Conservation (phyloP, 2,888 invertebrate genomes). For the Tubulanus polymorphus region DNA sequence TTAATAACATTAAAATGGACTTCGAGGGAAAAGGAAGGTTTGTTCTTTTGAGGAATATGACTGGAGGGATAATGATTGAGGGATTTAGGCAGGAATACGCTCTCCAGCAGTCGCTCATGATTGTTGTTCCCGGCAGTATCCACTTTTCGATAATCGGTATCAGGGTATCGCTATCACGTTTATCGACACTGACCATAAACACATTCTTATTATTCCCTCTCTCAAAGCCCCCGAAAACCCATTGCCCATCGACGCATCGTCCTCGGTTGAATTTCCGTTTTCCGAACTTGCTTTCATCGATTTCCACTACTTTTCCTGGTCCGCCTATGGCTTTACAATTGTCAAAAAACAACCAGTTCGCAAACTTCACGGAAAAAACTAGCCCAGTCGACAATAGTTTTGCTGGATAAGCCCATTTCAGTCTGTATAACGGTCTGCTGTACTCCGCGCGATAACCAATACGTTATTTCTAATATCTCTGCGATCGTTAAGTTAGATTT, state of each 20-base stretch:
- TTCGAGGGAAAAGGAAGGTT: no score
- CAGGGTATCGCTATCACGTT: not conserved
- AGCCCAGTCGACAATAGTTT: not conserved
- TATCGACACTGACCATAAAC: not conserved
- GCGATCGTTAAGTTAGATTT: not conserved
- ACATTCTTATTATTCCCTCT: slow-evolving; percentile 3
- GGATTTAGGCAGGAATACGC: no score
- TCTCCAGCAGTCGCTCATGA: slow-evolving; percentile 1
- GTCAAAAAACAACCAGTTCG: not conserved
- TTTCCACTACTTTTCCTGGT: not conserved
- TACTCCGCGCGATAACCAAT: not conserved
- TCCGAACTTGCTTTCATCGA: not conserved
- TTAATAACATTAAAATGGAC: no score
- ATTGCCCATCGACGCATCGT: not conserved
- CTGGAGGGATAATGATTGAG: no score
- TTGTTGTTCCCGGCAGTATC: not conserved
- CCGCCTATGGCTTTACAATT: not conserved
- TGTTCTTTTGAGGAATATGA: no score
- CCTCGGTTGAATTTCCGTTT: not conserved
- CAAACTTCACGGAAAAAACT: not conserved
- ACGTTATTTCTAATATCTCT: not conserved
- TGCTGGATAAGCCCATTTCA: not conserved
- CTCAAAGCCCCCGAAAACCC: not conserved
- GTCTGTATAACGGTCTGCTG: slow-evolving; percentile 3
- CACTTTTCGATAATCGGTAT: not conserved